phyloP scores from a whole-genome alignment of 92 coral and sea anemone species.

The Epizoanthus illoricatus region DNA sequence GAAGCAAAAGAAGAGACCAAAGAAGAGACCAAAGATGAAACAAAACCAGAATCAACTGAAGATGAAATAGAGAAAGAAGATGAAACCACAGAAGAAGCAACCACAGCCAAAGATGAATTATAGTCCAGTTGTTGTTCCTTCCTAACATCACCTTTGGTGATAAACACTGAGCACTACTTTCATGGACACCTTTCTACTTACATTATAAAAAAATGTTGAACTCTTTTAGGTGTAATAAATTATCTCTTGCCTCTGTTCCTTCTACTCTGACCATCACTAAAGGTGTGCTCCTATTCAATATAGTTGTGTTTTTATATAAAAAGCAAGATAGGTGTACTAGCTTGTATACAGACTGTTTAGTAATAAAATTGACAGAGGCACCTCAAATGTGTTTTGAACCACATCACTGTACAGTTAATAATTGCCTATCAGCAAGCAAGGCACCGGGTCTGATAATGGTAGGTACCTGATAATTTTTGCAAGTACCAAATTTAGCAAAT shows the following conservation, averaged over 20 bases:
- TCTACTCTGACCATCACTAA: background rate
- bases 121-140: constrained; percentile 36
- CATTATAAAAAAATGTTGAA: constrained; percentile 31
- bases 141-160: background rate
- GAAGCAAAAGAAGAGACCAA: constrained; percentile 39
- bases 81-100: constrained; percentile 72
- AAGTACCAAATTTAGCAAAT: too few species aligned
- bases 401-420: background rate
- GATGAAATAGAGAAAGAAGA: constrained; percentile 53
- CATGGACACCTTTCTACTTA: constrained; percentile 9
- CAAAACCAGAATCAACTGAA: constrained; percentile 47
- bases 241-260: constrained; percentile 17
- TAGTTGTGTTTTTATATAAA: constrained; percentile 38
- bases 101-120: constrained; percentile 77
- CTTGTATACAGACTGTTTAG: background rate
- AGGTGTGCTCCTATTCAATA: constrained; percentile 2
- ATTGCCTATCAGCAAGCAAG: background rate
- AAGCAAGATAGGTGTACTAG: constrained; percentile 25
- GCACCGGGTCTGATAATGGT: background rate
- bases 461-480: too few species aligned
- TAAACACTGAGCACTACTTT: background rate
- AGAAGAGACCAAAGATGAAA: constrained; percentile 49
- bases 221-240: constrained; percentile 48
- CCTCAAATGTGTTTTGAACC: background rate
- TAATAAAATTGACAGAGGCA: constrained; percentile 29